Base-by-base conservation (phyloP, 2,113 vertebrate genomes). In the Eleginops maclovinus region DNA sequence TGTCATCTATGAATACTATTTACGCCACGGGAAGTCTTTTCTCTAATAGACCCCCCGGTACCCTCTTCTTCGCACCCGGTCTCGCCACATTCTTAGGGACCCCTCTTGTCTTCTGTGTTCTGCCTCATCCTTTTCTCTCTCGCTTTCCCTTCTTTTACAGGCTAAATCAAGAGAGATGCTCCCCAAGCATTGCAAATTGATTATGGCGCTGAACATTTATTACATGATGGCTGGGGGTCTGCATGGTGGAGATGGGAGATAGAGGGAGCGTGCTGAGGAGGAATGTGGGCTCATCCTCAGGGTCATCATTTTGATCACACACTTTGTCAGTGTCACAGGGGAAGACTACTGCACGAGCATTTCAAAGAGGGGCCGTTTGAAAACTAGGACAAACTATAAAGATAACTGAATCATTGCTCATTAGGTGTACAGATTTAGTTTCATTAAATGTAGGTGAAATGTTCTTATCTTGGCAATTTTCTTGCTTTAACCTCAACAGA, bases 171-270 rank as follows among this genome's bases (percentile, higher is more conserved):
- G 86, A 88, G 91, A 93, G 90, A 94, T 95, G 92, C 90, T 91
- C 88, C 83, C 83, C 53, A 81, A 90, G 93, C 95, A 93, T 95
- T 90, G 87, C 94, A 91, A 95, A 96, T 94, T 94, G 93, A 96
- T 95, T 95, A 94, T 86, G 75, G 87, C 75, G 58, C 85, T 73
- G 82, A 94, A 94, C 93, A 94, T 95, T 93, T 95, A 95, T 94
- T 94, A 94, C 91, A 94, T 91, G 92, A 90, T 85, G 72, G 89
- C 89, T 81, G 88, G 89, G 59, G 85, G 86, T 91, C 84, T 87
- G 88, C 83, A 56, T 44, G 84, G 82, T 64, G n/a, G 73, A 81
- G 86, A 82, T 84, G 84, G 64, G 82, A 79, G 87, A 83, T 75
- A 83, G 68, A 77, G 84, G 46, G 69, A 81, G 90, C 46, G 85